Evolutionary conservation across 2,113 vertebrate genomes (phyloP).

Genomic region (Tachycineta bicolor): DNA sequence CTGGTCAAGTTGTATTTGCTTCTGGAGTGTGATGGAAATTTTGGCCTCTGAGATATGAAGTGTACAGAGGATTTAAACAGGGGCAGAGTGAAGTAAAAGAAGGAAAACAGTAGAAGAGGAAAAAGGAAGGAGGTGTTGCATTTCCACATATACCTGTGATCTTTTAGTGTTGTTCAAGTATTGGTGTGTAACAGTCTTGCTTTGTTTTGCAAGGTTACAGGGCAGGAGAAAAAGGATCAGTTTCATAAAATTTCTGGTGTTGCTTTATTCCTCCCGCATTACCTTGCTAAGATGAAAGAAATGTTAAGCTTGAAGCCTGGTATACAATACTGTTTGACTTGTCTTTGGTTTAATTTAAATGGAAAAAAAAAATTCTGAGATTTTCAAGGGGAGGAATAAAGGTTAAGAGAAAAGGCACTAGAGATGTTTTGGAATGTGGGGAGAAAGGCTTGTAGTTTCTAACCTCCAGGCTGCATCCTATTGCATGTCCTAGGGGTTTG

Average conservation of each 20-base stretch:
- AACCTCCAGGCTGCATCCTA: background rate
- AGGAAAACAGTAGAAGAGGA: background rate
- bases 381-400: background rate
- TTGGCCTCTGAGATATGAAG: background rate
- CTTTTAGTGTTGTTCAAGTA: constrained; percentile 28
- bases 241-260: background rate
- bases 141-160: background rate
- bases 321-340: background rate
- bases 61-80: background rate
- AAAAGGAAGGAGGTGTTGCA: constrained; percentile 29
- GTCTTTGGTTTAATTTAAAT: background rate
- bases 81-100: background rate
- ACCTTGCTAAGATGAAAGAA: background rate
- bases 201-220: constrained; percentile 29
- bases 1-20: background rate
- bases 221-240: background rate
- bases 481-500: rapidly evolving
- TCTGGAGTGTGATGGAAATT: background rate
- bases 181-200: background rate
- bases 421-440: background rate
- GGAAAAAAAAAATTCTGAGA: background rate
- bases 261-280: background rate
- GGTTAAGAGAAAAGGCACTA: background rate
- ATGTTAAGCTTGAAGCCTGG: background rate
- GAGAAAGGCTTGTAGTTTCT: background rate